These are phyloP conservation scores for Cichlasoma orientale DNA, from an alignment of 2,797 vertebrate genomes.

Conservation along the genomic window DNA sequence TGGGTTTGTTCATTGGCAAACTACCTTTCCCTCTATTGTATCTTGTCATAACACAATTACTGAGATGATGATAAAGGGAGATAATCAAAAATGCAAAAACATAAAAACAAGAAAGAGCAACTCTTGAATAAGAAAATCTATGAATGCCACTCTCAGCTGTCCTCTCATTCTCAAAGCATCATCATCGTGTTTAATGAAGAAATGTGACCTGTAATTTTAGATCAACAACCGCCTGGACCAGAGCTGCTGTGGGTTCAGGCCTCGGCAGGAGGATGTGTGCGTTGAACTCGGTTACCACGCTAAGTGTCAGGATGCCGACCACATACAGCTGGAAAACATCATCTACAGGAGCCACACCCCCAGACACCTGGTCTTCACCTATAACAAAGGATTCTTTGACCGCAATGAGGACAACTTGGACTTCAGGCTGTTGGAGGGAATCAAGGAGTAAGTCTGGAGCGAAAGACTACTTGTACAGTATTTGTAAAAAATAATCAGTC, in stretches of 20 bases:
- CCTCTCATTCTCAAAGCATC: background rate
- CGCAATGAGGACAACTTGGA: conserved; percentile 94
- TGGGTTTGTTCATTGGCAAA: background rate
- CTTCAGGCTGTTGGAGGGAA: conserved; percentile 92
- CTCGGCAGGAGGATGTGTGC: conserved; percentile 88
- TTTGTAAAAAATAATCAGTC: background rate
- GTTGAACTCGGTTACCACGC: conserved; percentile 73
- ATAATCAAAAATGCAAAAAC: background rate
- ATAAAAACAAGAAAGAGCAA: background rate
- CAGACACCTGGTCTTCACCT: conserved; percentile 86
- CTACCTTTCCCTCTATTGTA: background rate
- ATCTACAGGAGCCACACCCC: conserved; percentile 83
- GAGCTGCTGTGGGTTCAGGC: conserved; percentile 94
- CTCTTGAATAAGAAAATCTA: background rate
- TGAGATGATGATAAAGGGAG: background rate
- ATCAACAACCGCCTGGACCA: conserved; percentile 92
- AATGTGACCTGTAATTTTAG: conserved; percentile 68
- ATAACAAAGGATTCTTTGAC: conserved; percentile 94
- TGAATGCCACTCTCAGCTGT: background rate
- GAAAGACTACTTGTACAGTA: too few species aligned
- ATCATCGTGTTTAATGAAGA: background rate
- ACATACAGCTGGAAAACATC: conserved; percentile 84
- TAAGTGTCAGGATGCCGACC: conserved; percentile 81
- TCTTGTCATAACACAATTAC: background rate
- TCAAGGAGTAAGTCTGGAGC: conserved; percentile 88